Evolutionary conservation across 2,888 invertebrate species (phyloP).

Genomic region (Philereme vetulata): DNA sequence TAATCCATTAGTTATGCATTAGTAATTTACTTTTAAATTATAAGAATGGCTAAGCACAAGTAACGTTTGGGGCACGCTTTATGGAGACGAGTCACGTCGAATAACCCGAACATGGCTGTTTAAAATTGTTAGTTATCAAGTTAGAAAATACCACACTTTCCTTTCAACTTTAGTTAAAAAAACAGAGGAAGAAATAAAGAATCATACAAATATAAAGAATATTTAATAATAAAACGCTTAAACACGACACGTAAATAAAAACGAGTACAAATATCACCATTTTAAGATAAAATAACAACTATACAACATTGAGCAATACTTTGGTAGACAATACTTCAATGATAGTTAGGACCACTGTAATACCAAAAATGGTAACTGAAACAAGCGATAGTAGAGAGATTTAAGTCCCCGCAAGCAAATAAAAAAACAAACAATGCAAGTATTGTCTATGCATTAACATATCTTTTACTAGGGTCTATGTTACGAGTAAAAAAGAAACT

Average conservation of each 20-base stretch:
- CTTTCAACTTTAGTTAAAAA: too few species aligned
- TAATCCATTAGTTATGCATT: too few species aligned
- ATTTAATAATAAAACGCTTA: constrained; percentile 59
- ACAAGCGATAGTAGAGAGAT: constrained; percentile 61
- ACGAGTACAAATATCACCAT: constrained; percentile 48
- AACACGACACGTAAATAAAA: constrained; percentile 48
- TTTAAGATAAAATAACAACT: constrained; percentile 44
- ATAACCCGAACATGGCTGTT: too few species aligned
- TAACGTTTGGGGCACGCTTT: too few species aligned
- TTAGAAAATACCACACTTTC: too few species aligned
- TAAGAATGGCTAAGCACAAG: too few species aligned
- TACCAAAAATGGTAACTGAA: constrained; percentile 55
- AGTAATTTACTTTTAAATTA: too few species aligned
- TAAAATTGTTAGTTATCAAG: too few species aligned
- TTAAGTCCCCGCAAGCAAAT: constrained; percentile 5
- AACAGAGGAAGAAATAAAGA: background rate
- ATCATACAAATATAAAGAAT: constrained; percentile 18
- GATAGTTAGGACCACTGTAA: constrained; percentile 25
- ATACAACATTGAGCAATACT: constrained; percentile 62
- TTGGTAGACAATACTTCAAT: constrained; percentile 62
- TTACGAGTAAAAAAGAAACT: constrained; percentile 24
- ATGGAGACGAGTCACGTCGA: too few species aligned
- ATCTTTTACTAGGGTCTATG: constrained; percentile 8
- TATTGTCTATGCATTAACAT: constrained; percentile 8
- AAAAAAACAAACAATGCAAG: constrained; percentile 11